Evolutionary conservation across 2,113 vertebrate genomes (phyloP).

Genomic region (Scopus umbretta): DNA sequence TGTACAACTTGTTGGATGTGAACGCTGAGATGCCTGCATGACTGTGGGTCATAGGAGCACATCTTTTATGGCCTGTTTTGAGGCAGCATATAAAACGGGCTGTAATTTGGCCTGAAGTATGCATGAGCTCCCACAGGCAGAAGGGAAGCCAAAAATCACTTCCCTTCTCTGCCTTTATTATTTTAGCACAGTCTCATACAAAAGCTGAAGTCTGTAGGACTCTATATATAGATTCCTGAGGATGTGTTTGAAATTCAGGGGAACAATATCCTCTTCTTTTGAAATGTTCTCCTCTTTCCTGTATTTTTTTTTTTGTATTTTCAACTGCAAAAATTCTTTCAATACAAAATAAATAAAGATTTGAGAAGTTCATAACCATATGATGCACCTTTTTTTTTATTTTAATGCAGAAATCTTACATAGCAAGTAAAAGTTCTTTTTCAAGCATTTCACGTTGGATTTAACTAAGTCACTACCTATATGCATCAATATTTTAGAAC

Average conservation of each 20-base stretch:
- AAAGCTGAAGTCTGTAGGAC: background rate
- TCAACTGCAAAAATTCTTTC: background rate
- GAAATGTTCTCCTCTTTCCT: background rate
- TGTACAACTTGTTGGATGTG: rapidly evolving
- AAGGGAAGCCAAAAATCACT: conserved; percentile 27
- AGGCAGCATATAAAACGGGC: background rate
- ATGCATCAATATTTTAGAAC: background rate
- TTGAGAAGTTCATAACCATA: background rate
- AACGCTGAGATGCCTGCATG: background rate
- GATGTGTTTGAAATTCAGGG: conserved; percentile 33
- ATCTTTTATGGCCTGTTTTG: background rate
- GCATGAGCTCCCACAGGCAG: conserved; percentile 12
- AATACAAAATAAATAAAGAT: background rate
- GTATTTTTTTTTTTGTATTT: background rate
- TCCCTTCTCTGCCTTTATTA: conserved; percentile 8
- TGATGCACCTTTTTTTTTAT: background rate
- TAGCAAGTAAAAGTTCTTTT: background rate
- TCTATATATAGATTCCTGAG: background rate
- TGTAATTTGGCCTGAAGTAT: background rate
- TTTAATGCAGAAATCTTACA: background rate
- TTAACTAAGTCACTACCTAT: background rate
- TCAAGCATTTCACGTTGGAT: background rate
- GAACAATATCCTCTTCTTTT: background rate
- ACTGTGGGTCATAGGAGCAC: background rate
- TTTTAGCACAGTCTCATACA: background rate